These are phyloP conservation scores for Sylvia borin DNA, from an alignment of 2,797 vertebrate genomes.

Conservation along the genomic window DNA sequence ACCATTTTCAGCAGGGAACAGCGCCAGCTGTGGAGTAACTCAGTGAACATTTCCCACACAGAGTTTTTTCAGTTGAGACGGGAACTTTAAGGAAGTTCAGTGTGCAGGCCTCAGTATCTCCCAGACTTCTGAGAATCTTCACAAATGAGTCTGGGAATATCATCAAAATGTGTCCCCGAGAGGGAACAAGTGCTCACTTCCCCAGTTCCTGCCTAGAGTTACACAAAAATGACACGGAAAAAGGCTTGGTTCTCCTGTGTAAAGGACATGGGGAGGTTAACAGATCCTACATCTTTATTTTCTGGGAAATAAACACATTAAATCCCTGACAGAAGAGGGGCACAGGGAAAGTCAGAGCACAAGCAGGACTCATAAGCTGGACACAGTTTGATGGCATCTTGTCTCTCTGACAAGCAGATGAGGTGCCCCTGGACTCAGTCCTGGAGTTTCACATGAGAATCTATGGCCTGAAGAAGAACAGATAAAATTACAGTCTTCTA, in stretches of 20 bases:
- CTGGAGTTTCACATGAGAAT: neutral
- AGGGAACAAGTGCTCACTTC: neutral
- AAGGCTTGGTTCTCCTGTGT: neutral
- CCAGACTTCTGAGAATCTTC: neutral
- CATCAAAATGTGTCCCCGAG: neutral
- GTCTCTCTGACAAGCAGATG: neutral
- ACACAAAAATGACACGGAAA: neutral
- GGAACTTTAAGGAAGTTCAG: neutral
- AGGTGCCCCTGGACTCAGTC: neutral
- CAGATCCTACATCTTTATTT: neutral
- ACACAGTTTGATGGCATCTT: neutral
- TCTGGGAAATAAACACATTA: neutral
- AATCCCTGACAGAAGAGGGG: neutral
- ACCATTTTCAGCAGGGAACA: neutral
- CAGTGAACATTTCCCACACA: neutral
- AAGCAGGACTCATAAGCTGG: neutral
- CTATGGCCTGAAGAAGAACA: neutral
- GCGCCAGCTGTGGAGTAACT: neutral
- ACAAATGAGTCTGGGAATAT: neutral
- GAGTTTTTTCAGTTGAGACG: neutral
- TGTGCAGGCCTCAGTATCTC: neutral
- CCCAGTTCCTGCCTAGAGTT: neutral
- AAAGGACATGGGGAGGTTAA: neutral
- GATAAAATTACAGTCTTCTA: neutral
- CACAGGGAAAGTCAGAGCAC: neutral